Conservation (phyloP, 2,888 invertebrate species). For the Cephus rjabovi region DNA sequence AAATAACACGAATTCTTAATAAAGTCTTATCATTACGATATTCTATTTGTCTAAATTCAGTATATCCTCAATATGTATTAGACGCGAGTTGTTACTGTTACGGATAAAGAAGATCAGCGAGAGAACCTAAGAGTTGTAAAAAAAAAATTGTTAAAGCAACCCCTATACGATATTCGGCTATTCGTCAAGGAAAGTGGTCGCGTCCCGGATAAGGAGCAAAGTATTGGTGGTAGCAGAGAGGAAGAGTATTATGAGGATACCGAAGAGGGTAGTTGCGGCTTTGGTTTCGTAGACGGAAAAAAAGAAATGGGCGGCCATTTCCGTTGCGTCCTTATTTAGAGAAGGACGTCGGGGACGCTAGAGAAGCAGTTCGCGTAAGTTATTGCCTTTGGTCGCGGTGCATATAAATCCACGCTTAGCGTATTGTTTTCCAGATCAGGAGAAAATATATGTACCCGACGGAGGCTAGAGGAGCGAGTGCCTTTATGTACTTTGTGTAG, state of each 20-base stretch:
- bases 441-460: slow-evolving; percentile 61
- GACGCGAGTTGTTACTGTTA: neutral
- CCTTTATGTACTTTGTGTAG: slow-evolving; percentile 46
- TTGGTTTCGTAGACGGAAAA: slow-evolving; percentile 30
- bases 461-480: slow-evolving; percentile 38
- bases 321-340: slow-evolving; percentile 64
- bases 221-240: neutral
- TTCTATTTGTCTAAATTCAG: neutral
- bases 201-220: neutral
- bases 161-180: neutral
- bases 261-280: neutral
- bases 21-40: neutral
- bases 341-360: slow-evolving; percentile 49
- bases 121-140: neutral
- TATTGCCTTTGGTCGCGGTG: slow-evolving; percentile 57
- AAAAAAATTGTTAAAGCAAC: neutral
- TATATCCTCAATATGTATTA: neutral
- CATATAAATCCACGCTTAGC: slow-evolving; percentile 62
- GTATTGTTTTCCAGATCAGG: slow-evolving; percentile 67
- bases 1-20: neutral
- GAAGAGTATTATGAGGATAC: neutral
- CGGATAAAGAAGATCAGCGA: neutral
- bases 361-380: slow-evolving; percentile 55
- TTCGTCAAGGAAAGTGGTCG: neutral
- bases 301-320: slow-evolving; percentile 58